phyloP scores from a whole-genome alignment of 2,888 invertebrate species.

The Escarpia spicata region DNA sequence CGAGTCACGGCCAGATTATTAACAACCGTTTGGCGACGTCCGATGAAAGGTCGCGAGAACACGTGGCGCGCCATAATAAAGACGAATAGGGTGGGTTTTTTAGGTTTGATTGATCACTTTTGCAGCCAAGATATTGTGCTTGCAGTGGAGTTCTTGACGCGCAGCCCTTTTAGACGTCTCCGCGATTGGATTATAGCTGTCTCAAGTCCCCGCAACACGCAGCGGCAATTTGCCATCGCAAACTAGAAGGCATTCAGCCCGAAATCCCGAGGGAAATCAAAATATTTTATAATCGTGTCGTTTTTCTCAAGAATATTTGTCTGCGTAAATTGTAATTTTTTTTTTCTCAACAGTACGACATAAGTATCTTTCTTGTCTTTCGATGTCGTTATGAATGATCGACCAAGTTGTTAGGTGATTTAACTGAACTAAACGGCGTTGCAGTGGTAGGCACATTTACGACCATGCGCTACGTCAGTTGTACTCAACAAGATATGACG shows the following conservation, averaged over 20 bases:
- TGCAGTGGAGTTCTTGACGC: background rate
- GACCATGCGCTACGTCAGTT: background rate
- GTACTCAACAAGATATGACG: background rate
- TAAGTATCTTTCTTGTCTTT: background rate
- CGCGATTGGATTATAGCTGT: background rate
- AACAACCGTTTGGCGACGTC: background rate
- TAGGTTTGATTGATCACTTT: background rate
- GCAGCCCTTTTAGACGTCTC: background rate
- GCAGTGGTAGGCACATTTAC: background rate
- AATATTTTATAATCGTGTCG: background rate
- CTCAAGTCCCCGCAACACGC: background rate
- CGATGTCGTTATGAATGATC: no score
- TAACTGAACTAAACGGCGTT: no score
- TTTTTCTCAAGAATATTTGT: background rate
- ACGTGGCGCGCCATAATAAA: background rate
- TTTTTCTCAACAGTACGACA: background rate
- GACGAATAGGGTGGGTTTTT: background rate
- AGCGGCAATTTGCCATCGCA: background rate
- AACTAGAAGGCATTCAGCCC: background rate
- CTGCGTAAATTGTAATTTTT: background rate
- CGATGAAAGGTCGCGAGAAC: background rate
- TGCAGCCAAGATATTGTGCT: background rate
- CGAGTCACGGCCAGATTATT: background rate
- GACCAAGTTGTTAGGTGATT: no score
- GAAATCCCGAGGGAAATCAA: background rate